phyloP scores from a whole-genome alignment of 2,888 invertebrate species.

The Ichneumon xanthorius region DNA sequence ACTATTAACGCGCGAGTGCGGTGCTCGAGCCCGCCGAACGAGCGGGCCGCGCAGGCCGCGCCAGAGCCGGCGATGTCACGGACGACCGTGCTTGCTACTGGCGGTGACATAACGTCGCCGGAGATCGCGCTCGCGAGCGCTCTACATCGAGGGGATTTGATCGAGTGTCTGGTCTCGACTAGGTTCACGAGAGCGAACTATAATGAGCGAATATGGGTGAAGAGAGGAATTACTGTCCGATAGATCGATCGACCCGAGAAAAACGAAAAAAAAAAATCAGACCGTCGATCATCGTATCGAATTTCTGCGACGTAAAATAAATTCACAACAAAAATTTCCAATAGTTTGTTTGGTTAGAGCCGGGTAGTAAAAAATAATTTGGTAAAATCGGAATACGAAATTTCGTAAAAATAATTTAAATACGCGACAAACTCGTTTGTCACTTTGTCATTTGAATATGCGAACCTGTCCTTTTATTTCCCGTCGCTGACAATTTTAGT shows the following conservation, averaged over 20 bases:
- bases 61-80: constrained; percentile 34
- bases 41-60: neutral
- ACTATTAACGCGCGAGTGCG: constrained; percentile 8
- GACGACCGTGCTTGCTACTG: constrained; percentile 11
- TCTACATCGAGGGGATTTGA: constrained; percentile 36
- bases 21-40: constrained; percentile 11
- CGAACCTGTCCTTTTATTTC: too few species aligned
- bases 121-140: constrained; percentile 10
- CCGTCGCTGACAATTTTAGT: too few species aligned
- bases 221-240: neutral
- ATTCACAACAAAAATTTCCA: neutral
- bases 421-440: too few species aligned
- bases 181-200: neutral
- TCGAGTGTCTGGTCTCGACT: constrained; percentile 43
- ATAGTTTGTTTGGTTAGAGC: too few species aligned
- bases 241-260: neutral
- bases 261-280: neutral
- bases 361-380: too few species aligned
- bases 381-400: too few species aligned
- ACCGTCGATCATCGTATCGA: neutral
- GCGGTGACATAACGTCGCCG: constrained; percentile 47
- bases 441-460: too few species aligned
- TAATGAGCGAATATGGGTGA: neutral
- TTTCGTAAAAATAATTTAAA: too few species aligned
- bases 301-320: neutral